Evolutionary conservation across 2,797 vertebrate species (phyloP), one percentile per base, ranked within the genome.

Genomic region (Anguilla pacifica): DNA sequence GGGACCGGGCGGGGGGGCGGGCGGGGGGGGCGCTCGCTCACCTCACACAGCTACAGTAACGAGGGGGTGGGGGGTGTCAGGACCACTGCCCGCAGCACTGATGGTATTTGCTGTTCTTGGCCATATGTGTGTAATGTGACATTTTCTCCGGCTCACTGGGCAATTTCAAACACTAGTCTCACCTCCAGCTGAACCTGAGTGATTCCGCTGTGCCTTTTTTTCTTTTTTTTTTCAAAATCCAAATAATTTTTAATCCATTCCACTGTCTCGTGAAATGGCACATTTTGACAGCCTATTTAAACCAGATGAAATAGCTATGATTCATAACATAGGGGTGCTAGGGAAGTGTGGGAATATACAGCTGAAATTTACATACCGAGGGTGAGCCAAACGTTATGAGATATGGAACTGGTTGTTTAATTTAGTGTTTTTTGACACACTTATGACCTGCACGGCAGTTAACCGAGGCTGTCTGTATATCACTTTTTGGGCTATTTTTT

Each of bases 271-370:
- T 89, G 89, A 89, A 93, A 92, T 91, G 93, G 94, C 91, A 91
- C 86, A 82, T 93, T 95, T 92, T 91, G 94, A 95, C 92, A 93
- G 92, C 90, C 89, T 93, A 93, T 93, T 94, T 90, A 93, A 88
- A 43, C 91, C 91, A 94, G 94, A 95, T 94, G 91, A 92, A 92
- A 90, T 92, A 91, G 93, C 94, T 94, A 92, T 94, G 94, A 96
- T 92, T 94, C 94, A 93, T 94, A 91, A 89, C 91, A 49, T 85
- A 77, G 90, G 89, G 72, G 22, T 92, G 88, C 89, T 87, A 89
- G 6, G 86, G 91, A 93, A 94, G 92, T 91, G 90, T 90, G 90
- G 92, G 79, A 89, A 87, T 86, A 89, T 88, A 92, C 87, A 89
- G 94, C 95, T 94, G 89, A 93, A 92, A 93, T 92, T 92, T 90